These are phyloP conservation scores for Heterotis niloticus DNA, from an alignment of 2,113 vertebrate genomes.

Conservation along the genomic window DNA sequence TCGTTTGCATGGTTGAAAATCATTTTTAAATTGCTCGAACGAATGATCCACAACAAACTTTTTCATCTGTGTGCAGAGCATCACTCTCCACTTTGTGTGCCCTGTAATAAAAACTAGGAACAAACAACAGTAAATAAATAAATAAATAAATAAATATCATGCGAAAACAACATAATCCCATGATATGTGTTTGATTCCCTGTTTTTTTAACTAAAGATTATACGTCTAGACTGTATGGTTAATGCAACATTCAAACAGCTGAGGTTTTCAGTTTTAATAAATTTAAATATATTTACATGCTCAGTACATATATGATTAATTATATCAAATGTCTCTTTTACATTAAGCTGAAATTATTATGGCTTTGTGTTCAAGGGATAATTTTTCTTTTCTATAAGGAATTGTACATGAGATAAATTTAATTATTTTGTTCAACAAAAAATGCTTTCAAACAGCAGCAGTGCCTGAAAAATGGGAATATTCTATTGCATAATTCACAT, in stretches of 20 bases:
- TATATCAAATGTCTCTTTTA: not conserved
- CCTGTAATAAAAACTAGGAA: too few species aligned
- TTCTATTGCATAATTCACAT: constrained; percentile 39
- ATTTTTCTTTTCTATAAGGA: not conserved
- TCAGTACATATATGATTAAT: not conserved
- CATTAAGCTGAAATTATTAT: not conserved
- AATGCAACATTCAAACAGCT: not conserved
- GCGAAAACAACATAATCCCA: too few species aligned
- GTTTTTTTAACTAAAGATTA: too few species aligned
- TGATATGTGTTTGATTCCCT: too few species aligned
- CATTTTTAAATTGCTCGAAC: too few species aligned
- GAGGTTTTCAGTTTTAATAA: not conserved
- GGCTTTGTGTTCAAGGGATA: not conserved
- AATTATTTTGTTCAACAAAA: not conserved
- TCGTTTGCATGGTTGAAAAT: too few species aligned
- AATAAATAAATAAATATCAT: too few species aligned
- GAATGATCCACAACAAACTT: too few species aligned
- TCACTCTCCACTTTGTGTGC: too few species aligned
- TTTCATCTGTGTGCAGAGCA: too few species aligned
- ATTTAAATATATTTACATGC: constrained; percentile 14
- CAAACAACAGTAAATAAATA: too few species aligned
- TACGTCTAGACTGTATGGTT: not conserved
- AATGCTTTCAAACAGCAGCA: not conserved
- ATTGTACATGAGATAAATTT: not conserved
- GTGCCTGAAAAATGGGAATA: not conserved